These are phyloP conservation scores for Aphrocallistes beatrix DNA, from an alignment of 37 sponge, comb jelly and placozoan genomes.

Conservation along the genomic window DNA sequence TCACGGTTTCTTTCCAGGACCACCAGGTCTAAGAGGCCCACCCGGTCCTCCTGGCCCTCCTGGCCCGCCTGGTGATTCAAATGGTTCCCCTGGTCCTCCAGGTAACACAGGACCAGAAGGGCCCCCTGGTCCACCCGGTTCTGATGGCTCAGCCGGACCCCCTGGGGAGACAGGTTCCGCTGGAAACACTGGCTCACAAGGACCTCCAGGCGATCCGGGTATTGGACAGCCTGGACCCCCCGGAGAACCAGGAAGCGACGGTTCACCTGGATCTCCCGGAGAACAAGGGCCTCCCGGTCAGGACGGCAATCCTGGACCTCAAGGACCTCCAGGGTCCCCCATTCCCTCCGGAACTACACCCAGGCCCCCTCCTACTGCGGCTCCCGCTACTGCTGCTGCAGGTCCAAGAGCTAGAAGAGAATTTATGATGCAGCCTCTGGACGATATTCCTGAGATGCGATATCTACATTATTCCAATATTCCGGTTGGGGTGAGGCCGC, in stretches of 20 bases:
- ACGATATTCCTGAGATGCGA: not conserved
- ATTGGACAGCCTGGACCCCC: no score
- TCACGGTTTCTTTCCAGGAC: not conserved
- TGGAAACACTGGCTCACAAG: not conserved
- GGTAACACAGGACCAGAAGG: not conserved
- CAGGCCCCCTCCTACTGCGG: not conserved
- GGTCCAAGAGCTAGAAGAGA: not conserved
- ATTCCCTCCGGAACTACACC: not conserved
- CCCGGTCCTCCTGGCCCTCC: constrained; percentile 3
- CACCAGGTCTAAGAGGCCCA: not conserved
- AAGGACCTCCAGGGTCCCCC: not conserved
- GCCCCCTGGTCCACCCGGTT: not conserved
- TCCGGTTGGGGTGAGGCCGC: not conserved
- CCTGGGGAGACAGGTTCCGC: not conserved
- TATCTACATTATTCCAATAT: no score
- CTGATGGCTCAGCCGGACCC: not conserved
- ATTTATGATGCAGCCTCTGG: no score
- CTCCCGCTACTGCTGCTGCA: not conserved
- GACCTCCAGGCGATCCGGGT: not conserved
- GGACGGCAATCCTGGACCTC: not conserved
- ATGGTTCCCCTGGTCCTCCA: not conserved
- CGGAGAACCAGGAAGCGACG: no score
- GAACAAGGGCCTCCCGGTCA: not conserved
- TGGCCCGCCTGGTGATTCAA: not conserved
- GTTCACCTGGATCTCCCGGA: not conserved